phyloP scores from a whole-genome alignment of 2,797 vertebrate species.

The Gadopsis bispinosus region DNA sequence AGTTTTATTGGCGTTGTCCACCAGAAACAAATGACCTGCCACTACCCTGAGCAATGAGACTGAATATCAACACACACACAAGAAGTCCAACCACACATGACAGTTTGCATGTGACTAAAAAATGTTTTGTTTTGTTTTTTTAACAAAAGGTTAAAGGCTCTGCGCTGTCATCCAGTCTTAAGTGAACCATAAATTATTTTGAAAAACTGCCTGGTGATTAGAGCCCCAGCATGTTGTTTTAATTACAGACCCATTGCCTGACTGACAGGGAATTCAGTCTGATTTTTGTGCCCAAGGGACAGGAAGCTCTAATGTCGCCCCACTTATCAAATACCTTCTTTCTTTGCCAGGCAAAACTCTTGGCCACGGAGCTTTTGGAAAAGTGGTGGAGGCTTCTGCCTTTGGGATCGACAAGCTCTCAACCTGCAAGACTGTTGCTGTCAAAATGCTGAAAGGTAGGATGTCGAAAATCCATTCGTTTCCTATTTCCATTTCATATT shows the following conservation, averaged over 20 bases:
- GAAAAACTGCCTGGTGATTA: constrained; percentile 53
- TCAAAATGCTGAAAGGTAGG: constrained; percentile 98
- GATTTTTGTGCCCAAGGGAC: constrained; percentile 63
- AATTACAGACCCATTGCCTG: constrained; percentile 73
- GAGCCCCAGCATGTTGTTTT: constrained; percentile 74
- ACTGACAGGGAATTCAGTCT: constrained; percentile 66
- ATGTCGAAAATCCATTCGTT: not conserved
- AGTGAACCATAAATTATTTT: constrained; percentile 70
- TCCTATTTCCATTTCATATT: constrained; percentile 1
- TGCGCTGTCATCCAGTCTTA: constrained; percentile 63
- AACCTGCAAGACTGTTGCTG: constrained; percentile 96
- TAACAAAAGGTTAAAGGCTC: constrained; percentile 25
- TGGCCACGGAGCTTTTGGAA: constrained; percentile 95
- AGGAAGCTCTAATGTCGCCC: constrained; percentile 48
- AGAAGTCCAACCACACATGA: not conserved
- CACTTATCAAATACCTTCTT: constrained; percentile 48
- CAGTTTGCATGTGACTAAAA: not conserved
- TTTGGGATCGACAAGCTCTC: constrained; percentile 97
- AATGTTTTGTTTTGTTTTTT: not conserved
- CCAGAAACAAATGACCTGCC: not conserved
- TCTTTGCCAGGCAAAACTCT: constrained; percentile 92
- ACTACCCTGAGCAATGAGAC: not conserved
- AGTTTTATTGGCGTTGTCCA: not conserved
- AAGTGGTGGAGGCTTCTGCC: constrained; percentile 95
- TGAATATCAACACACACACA: not conserved